Base-by-base conservation (phyloP, 2,888 invertebrate species). In the Leptinotarsa juncta region DNA sequence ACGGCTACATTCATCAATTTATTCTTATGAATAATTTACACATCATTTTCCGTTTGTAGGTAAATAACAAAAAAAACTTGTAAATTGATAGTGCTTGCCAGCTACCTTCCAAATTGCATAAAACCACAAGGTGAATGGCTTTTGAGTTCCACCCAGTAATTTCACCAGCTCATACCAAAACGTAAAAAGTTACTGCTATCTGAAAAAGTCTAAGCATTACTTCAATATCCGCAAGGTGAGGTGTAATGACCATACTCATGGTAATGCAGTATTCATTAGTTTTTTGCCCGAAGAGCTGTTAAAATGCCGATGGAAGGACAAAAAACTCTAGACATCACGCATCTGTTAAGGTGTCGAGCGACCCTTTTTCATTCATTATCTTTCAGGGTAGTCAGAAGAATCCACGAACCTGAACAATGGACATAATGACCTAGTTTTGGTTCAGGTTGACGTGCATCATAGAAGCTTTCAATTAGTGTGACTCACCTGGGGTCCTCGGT, bases 341-440 rank as follows among this genome's bases (percentile, higher is more conserved):
- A 68, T 55, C 57, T 68, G 68, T 51, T 57, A 3, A 50, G 67
- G 26, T 62, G 62, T 62, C 62, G 42, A 32, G 4, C 3, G 32
- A 62, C 26, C 62, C 62, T 32, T 32, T 42, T 62, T n/a, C n/a
- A 32, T 32, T 16, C 16, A 16, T n/a, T 62, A n/a, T 16, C 62
- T 42, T 15, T 1, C 16, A 14, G n/a, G 7, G 5, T n/a, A 32
- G 42, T 62, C 12, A 60, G 16, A 18, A 42, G 42, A 4, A 51
- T 32, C 20, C 12, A 16, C 16, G 62, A 62, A n/a, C 62, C 42
- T 10, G n/a, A 62, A 62, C 62, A 62, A 62, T 62, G n/a, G 42
- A 62, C 62, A 62, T 12, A 12, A 42, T 62, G 62, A 62, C 62
- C 62, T 62, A 62, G 62, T 42, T 62, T n/a, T 62, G 62, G 42